These are phyloP conservation scores for Phoeniculus purpureus DNA, from an alignment of 2,797 vertebrate species.

Conservation along the genomic window DNA sequence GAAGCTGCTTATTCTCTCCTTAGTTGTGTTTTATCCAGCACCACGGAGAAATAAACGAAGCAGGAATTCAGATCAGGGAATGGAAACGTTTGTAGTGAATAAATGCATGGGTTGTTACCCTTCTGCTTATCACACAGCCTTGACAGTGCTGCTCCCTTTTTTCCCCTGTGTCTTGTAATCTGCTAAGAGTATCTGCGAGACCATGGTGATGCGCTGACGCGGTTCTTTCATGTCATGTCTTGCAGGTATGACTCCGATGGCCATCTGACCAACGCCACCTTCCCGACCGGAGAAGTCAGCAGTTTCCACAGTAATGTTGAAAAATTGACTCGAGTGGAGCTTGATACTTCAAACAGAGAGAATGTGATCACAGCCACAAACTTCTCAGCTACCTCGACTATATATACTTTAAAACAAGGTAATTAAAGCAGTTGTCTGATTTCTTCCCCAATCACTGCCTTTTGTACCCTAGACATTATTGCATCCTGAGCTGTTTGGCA, in stretches of 20 bases:
- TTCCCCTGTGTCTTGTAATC: background rate
- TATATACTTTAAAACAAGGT: constrained; percentile 95
- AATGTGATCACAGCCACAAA: constrained; percentile 93
- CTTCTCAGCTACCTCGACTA: constrained; percentile 91
- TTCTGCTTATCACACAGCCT: background rate
- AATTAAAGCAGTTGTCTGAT: constrained; percentile 4
- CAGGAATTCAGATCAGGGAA: constrained; percentile 5
- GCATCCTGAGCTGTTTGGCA: background rate
- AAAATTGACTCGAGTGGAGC: constrained; percentile 89
- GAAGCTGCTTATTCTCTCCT: constrained; percentile 11
- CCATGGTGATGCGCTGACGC: background rate
- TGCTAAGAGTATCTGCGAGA: background rate
- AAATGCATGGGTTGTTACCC: background rate
- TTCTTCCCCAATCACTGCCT: background rate
- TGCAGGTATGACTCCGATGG: constrained; percentile 91
- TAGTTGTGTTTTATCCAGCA: constrained; percentile 9
- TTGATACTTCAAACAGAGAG: constrained; percentile 90
- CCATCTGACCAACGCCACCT: constrained; percentile 92
- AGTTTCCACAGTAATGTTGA: constrained; percentile 92
- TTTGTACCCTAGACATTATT: background rate
- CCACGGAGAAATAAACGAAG: constrained; percentile 3
- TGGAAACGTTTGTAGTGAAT: background rate
- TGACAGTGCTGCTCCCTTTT: background rate
- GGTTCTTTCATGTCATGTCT: constrained; percentile 14
- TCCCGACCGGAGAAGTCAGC: constrained; percentile 93